phyloP scores from a whole-genome alignment of 2,888 invertebrate genomes.

The Ecliptopera silaceata region DNA sequence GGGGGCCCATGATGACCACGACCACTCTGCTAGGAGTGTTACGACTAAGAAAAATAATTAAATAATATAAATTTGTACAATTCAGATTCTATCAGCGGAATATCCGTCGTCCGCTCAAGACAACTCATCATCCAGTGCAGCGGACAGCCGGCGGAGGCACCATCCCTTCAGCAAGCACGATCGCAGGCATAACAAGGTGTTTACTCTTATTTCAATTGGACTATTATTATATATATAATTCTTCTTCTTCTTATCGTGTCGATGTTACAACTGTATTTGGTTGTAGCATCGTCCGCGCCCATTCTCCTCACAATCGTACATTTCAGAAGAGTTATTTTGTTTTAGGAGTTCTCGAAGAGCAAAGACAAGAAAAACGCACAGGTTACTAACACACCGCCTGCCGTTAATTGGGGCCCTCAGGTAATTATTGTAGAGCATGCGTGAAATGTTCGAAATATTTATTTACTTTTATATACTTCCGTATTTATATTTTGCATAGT shows the following conservation, averaged over 20 bases:
- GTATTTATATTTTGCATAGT: no score
- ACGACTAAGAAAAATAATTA: no score
- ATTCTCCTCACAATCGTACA: no score
- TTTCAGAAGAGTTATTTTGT: constrained; percentile 15
- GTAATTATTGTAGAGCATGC: constrained; percentile 40
- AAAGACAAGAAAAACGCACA: constrained; percentile 80
- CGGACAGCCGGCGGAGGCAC: constrained; percentile 65
- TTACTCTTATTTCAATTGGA: no score
- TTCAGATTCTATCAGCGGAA: constrained; percentile 61
- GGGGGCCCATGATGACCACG: no score
- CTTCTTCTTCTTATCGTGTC: no score
- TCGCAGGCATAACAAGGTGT: constrained; percentile 72
- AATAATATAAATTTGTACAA: constrained; percentile 4
- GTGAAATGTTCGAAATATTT: no score
- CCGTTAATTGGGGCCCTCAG: constrained; percentile 78
- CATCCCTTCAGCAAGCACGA: constrained; percentile 75
- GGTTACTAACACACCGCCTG: constrained; percentile 57
- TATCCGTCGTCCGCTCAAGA: constrained; percentile 74
- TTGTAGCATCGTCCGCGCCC: no score
- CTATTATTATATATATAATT: constrained; percentile 1
- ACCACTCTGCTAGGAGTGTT: no score
- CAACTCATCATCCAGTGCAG: constrained; percentile 72
- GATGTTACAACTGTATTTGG: no score
- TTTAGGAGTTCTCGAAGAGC: constrained; percentile 75
- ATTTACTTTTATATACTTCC: no score